Evolutionary conservation across 2,888 invertebrate genomes (phyloP), one percentile per base, ranked within the genome.

Genomic region (Cyaniris semiargus): DNA sequence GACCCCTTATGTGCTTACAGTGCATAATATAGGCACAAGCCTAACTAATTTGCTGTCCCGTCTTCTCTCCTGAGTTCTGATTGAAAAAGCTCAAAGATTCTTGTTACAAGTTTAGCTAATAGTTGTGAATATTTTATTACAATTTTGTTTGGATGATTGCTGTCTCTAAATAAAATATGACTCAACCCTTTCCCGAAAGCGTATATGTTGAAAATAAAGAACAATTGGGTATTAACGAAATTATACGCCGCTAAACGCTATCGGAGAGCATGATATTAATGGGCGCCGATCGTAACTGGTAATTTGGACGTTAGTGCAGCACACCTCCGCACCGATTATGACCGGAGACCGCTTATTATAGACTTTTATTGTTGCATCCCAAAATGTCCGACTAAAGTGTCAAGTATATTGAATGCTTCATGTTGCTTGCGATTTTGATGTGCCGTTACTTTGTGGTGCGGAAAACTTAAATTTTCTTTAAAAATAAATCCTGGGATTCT

Each of bases 221-320:
- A 31, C 66, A 15, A 23, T 23, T 21, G 23, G 13, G 13, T 53
- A 53, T 53, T 60, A 60, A 31, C 27, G 15, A 27, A 27, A 66
- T 66, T 66, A 66, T 66, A 27, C 66, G 15, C 27, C 23, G 27
- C 15, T 66, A 66, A 66, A 15, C 66, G 27, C 27, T 15, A 66
- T 66, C 27, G 66, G 27, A 27, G 66, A 27, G 5, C 27, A 66
- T 66, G 5, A 66, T 66, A 66, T 18, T 27, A 31, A 66, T 66
- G 66, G 66, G 23, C 66, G 66, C 23, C 7, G 23, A 3, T 21
- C 66, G 66, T 66, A 66, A 13, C 66, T 27, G 27, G 31, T 31
- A 27, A 66, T 66, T 27, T 27, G 66, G 66, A 27, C 27, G 66
- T 66, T 66, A 66, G 66, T 66, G 66, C 66, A 31, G 27, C 66